A percentile compares a stretch with the other conserved stretches of the same genome.
Evolutionary conservation across 2,797 vertebrate species (phyloP).

Genomic region (Chaenodraco wilsoni): DNA sequence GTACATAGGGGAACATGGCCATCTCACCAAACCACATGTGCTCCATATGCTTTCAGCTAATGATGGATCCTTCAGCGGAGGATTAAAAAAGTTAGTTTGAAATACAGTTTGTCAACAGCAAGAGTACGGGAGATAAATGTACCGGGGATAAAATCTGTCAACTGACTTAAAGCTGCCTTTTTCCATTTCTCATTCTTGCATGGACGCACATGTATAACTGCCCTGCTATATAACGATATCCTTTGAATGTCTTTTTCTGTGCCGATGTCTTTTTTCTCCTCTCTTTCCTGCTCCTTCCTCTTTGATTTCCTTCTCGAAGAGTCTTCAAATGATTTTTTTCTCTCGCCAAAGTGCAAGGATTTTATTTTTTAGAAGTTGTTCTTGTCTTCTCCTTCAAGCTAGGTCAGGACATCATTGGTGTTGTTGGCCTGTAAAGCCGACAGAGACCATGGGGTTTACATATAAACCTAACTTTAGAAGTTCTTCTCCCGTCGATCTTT

Average conservation of each 20-base stretch:
- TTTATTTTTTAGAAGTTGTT: slow-evolving; percentile 20
- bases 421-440: slow-evolving; percentile 2
- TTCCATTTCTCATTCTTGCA: not conserved
- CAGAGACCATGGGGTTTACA: slow-evolving; percentile 19
- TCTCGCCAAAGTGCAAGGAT: not conserved
- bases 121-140: not conserved
- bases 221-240: not conserved
- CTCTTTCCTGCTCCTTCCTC: not conserved
- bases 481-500: slow-evolving; percentile 15
- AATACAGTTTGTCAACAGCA: not conserved
- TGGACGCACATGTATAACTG: not conserved
- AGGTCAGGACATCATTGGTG: slow-evolving; percentile 32
- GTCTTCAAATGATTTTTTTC: not conserved
- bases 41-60: slow-evolving; percentile 50
- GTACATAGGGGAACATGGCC: slow-evolving; percentile 34
- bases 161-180: not conserved
- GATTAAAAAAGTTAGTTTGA: slow-evolving; percentile 8
- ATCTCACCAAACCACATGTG: slow-evolving; percentile 42
- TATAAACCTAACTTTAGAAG: slow-evolving; percentile 2
- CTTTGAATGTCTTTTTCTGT: slow-evolving; percentile 1
- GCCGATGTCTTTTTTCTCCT: not conserved
- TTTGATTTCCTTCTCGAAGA: slow-evolving; percentile 15
- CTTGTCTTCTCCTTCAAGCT: not conserved
- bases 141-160: not conserved
- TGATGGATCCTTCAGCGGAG: slow-evolving; percentile 6